Evolutionary conservation across 2,113 vertebrate species (phyloP), one percentile per base, ranked within the genome.

Genomic region (Zosterops japonicus): DNA sequence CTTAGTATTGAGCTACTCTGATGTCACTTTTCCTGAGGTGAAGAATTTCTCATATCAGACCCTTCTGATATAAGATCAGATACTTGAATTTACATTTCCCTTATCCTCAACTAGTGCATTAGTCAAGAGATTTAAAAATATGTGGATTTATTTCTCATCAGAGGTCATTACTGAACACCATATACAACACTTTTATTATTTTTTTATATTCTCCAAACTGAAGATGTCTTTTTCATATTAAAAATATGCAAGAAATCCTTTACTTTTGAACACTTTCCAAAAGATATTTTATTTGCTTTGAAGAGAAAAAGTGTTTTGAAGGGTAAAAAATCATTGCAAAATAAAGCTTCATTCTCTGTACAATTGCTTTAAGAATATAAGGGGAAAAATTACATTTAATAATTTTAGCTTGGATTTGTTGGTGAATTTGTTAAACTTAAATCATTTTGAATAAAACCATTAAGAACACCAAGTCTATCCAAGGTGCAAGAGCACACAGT

Each of bases 401-500:
- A 67, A 25, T 44, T 52, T 24, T 27, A 71, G 12, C 8, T 80
- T 4, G 8, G 7, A 44, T 82, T 74, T 50, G 2, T 36, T 18
- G 4, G 13, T 63, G 33, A 70, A 57, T 53, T 41, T 56, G 2
- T 55, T 53, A 69, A 56, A 47, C 33, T 44, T 41, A 59, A 69
- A 60, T 57, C 0, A 23, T 65, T 46, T 77, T 33, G 11, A 21
- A 72, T 6, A 52, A 85, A 82, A 50, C 0, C 12, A 39, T 20
- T 52, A 93, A 39, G 21, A 7, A 47, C 44, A 29, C 13, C 3
- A 60, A 49, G 8, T 42, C 16, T 15, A 42, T 59, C 8, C 9
- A 47, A 55, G 29, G 5, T 82, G 6, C 12, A 56, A 39, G 6
- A 65, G 7, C 0, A 2, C 0, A 5, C 10, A 20, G 39, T 35